Evolutionary conservation across 2,888 invertebrate genomes (phyloP), one percentile per base, ranked within the genome.

Genomic region (Baronia brevicornis): DNA sequence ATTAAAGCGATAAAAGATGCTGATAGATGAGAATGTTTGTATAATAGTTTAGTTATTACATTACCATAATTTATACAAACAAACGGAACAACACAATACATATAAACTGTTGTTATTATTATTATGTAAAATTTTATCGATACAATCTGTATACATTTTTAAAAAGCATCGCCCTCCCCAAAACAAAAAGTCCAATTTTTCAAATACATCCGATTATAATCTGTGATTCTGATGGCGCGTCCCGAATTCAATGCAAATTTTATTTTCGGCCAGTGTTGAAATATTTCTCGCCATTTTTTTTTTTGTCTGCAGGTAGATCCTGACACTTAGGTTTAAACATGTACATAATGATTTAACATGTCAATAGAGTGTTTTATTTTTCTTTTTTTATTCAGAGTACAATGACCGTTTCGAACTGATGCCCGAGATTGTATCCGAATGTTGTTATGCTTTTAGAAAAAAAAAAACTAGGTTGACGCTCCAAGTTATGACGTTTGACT

Each of bases 191-290:
- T 19, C 5, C 17, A 11, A 42, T 54, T 52, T 48, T 49, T 57
- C 58, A 60, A 48, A 43, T 48, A 38, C 29, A 32, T 26, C 25
- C 28, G 29, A 18, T 12, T 17, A 10, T 10, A 39, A 63, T 66
- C 55, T 62, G 57, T 28, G 46, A 54, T 57, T 54, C 25, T 46
- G 59, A 65, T 65, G 38, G 18, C 21, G 18, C 33, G 60, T 34
- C 46, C 57, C 47, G 56, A 47, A 54, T 63, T 42, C 41, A 44
- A 59, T 60, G 55, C 23, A 41, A 59, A 63, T 46, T 25, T 18
- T 31, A 11, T 29, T 29, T 29, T 25, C 23, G 23, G 30, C 21
- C 15, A 21, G 17, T 19, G 9, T 26, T 25, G 34, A 13, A 18
- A 17, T 20, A 12, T 32, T 20, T 14, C 5, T n/a, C 17, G 30